Conservation (phyloP, 1,140 invertebrate species). For the Leptopilina boulardi region DNA sequence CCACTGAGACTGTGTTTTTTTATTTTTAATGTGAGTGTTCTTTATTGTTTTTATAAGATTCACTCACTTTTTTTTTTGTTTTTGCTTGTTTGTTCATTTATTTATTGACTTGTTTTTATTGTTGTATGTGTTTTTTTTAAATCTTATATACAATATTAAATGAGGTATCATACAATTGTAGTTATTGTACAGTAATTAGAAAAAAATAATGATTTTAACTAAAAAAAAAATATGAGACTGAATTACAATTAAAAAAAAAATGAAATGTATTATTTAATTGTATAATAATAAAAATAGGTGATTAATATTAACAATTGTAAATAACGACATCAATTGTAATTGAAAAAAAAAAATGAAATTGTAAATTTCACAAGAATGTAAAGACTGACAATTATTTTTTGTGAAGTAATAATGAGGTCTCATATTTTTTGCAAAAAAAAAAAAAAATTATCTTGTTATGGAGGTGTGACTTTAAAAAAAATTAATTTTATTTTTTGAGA, state of each 20-base stretch:
- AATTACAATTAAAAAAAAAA: neutral
- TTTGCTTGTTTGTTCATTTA: neutral
- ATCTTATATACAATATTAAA: constrained; percentile 12
- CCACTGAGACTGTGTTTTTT: neutral
- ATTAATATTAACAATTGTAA: too few relatives aligned
- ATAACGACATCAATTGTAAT: too few relatives aligned
- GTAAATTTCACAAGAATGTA: too few relatives aligned
- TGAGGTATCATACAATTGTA: constrained; percentile 16
- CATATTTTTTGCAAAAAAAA: neutral
- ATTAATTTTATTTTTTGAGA: neutral
- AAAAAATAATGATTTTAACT: neutral
- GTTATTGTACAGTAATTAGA: constrained; percentile 13
- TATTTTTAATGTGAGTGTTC: neutral
- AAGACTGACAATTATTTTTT: too few relatives aligned
- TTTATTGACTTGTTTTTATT: too few relatives aligned
- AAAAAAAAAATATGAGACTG: constrained; percentile 7
- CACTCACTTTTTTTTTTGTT: neutral
- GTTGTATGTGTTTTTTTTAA: neutral
- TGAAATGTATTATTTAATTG: neutral
- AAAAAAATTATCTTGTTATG: neutral
- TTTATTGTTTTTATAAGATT: neutral
- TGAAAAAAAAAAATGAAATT: too few relatives aligned
- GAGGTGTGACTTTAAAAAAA: neutral
- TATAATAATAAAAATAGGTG: too few relatives aligned
- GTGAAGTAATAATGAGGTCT: neutral